phyloP scores from a whole-genome alignment of 2,113 vertebrate species.

The Oxyura jamaicensis region DNA sequence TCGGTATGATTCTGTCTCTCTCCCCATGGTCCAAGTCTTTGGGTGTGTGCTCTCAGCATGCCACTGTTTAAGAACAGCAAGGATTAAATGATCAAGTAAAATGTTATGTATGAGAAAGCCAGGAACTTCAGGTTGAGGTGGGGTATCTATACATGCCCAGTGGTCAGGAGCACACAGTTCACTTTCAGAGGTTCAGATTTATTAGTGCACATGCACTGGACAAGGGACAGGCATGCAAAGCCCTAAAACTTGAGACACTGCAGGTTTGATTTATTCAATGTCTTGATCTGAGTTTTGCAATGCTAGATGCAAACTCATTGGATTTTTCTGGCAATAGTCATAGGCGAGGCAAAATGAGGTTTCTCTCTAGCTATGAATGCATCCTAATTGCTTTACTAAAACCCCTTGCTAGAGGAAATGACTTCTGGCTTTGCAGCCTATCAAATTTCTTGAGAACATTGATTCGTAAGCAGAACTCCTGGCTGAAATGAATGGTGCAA shows the following conservation, averaged over 20 bases:
- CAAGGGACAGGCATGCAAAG: neutral
- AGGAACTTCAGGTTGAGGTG: neutral
- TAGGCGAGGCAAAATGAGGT: neutral
- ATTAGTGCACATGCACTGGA: neutral
- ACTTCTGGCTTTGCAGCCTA: neutral
- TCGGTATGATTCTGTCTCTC: neutral
- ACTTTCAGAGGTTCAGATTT: neutral
- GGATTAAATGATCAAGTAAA: neutral
- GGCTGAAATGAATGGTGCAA: neutral
- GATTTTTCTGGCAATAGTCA: neutral
- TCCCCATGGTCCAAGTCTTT: neutral
- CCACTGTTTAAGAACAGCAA: neutral
- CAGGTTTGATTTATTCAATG: neutral
- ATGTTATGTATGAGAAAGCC: neutral
- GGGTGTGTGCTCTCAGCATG: neutral
- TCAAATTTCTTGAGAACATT: neutral
- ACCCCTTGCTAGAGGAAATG: neutral
- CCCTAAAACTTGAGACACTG: neutral
- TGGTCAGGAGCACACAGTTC: neutral
- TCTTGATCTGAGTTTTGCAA: neutral
- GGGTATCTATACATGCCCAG: neutral
- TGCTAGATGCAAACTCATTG: neutral
- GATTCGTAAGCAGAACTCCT: neutral
- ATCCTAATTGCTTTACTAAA: neutral
- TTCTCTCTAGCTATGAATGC: neutral